Evolutionary conservation across 2,888 invertebrate genomes (phyloP).

Genomic region (Julus scanicus): DNA sequence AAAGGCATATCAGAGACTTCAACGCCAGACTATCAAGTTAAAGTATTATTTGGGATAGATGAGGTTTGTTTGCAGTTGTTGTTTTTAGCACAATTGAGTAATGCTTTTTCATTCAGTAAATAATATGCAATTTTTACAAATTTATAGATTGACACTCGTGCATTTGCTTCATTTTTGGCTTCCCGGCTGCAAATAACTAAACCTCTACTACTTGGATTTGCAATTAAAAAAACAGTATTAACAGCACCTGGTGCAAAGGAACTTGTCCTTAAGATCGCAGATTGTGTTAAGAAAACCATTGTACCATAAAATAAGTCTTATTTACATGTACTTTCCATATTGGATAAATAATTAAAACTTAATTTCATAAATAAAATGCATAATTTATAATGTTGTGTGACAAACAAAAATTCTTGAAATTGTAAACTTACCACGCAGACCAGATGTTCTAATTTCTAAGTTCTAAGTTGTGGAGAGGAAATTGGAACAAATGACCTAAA

Average conservation of each 20-base stretch:
- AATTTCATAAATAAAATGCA: not conserved
- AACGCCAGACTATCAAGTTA: constrained; percentile 43
- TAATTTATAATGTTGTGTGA: not conserved
- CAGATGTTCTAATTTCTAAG: not conserved
- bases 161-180: constrained; percentile 41
- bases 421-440: not conserved
- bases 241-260: not conserved
- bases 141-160: constrained; percentile 48
- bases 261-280: not conserved
- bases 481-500: not conserved
- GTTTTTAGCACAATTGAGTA: not conserved
- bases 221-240: constrained; percentile 7
- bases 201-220: constrained; percentile 49
- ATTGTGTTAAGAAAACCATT: not conserved
- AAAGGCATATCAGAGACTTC: not conserved
- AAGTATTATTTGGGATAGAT: constrained; percentile 53
- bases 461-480: not conserved
- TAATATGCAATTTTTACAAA: not conserved
- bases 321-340: not conserved
- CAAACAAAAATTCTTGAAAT: not conserved
- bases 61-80: constrained; percentile 29
- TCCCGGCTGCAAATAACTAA: not conserved
- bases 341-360: not conserved
- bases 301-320: not conserved
- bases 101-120: not conserved